These are phyloP conservation scores for Drosophila robusta DNA, from an alignment of 2,888 invertebrate species.

Conservation along the genomic window DNA sequence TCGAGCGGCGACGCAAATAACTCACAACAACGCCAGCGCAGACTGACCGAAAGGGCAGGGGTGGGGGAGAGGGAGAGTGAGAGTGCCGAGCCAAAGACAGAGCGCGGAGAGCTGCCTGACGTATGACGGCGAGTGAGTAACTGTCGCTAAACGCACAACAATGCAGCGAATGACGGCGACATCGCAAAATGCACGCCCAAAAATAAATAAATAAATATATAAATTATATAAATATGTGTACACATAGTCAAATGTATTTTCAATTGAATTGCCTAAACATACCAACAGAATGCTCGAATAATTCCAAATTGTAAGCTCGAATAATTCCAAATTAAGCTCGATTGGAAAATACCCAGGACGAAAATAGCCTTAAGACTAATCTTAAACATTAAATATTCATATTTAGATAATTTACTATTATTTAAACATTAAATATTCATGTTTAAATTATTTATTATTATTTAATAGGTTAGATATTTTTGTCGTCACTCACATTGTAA, in stretches of 20 bases:
- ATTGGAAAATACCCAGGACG: too few species aligned
- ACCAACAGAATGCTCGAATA: slow-evolving; percentile 2
- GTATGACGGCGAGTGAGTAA: slow-evolving; percentile 39
- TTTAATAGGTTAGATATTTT: too few species aligned
- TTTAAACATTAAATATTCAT: too few species aligned
- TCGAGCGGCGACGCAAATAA: slow-evolving; percentile 75
- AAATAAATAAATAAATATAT: slow-evolving; percentile 25
- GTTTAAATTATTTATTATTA: too few species aligned
- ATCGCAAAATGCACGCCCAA: slow-evolving; percentile 25
- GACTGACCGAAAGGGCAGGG: slow-evolving; percentile 3
- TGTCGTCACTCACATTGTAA: too few species aligned
- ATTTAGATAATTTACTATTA: too few species aligned
- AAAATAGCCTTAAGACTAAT: too few species aligned
- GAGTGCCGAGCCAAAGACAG: slow-evolving; percentile 7
- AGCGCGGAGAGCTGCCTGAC: slow-evolving; percentile 6
- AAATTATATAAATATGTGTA: slow-evolving; percentile 26
- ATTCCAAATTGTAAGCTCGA: slow-evolving; percentile 4
- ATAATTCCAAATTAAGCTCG: neutral
- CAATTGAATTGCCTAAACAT: slow-evolving; percentile 5
- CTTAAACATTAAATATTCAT: too few species aligned
- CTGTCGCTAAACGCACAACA: slow-evolving; percentile 30
- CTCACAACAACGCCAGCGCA: slow-evolving; percentile 54
- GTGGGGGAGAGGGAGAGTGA: neutral
- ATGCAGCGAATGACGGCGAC: slow-evolving; percentile 29
- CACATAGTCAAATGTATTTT: slow-evolving; percentile 5